These are phyloP conservation scores for Panagrolaimus sp. DNA, from an alignment of 1,140 invertebrate genomes.

Conservation along the genomic window DNA sequence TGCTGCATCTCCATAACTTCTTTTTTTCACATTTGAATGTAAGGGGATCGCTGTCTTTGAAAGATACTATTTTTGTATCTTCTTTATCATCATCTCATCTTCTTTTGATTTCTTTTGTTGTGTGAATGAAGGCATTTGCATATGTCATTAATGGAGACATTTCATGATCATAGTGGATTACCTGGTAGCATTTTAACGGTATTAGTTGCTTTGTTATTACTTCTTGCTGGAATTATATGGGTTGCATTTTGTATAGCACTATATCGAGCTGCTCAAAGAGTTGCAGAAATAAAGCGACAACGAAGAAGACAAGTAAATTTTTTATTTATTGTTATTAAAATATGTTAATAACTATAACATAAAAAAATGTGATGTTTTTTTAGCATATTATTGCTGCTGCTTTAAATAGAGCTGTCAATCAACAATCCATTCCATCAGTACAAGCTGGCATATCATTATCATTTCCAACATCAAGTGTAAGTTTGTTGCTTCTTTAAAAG, in stretches of 20 bases:
- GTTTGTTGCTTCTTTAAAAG: slow-evolving; percentile 9
- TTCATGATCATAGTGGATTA: background rate
- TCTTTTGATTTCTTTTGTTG: too few relatives aligned
- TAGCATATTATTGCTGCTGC: slow-evolving; percentile 12
- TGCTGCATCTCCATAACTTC: too few relatives aligned
- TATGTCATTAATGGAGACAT: background rate
- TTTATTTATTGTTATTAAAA: background rate
- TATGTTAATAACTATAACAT: background rate
- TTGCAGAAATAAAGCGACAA: background rate
- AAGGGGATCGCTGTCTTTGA: too few relatives aligned
- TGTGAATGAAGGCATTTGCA: background rate
- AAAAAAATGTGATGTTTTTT: too few relatives aligned
- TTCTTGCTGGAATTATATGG: slow-evolving; percentile 6
- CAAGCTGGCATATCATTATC: slow-evolving; percentile 6
- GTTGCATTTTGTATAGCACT: slow-evolving; percentile 2
- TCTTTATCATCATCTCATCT: too few relatives aligned
- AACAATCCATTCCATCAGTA: background rate
- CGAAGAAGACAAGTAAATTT: background rate
- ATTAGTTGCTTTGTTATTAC: slow-evolving; percentile 3
- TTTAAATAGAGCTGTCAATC: slow-evolving; percentile 4
- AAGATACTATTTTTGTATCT: too few relatives aligned
- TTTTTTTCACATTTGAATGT: too few relatives aligned
- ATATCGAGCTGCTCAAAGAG: background rate
- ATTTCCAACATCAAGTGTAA: slow-evolving; percentile 1
- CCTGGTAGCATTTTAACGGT: background rate